A percentile compares a stretch with the other conserved stretches of the same genome.
Evolutionary conservation across 2,888 invertebrate species (phyloP).

Genomic region (Tiliacea aurago): DNA sequence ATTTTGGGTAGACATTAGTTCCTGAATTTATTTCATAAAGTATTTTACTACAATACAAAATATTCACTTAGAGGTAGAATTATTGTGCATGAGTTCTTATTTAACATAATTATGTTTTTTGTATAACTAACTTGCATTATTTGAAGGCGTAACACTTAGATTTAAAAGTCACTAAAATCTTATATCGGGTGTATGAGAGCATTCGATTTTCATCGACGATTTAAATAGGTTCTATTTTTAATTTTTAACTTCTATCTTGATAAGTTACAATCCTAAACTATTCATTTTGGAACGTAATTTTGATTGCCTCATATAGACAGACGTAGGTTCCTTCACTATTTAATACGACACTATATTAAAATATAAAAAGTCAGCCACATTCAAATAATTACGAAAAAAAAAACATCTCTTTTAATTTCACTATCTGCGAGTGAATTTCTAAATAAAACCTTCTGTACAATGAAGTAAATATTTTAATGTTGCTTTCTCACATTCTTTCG

Average conservation of each 20-base stretch:
- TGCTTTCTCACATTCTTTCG: slow-evolving; percentile 60
- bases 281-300: neutral
- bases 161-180: no score
- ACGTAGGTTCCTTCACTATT: neutral
- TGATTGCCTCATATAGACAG: neutral
- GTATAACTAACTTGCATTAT: no score
- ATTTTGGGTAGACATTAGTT: no score
- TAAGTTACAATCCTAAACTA: neutral
- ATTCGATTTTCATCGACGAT: neutral
- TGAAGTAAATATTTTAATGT: slow-evolving; percentile 68
- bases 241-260: neutral
- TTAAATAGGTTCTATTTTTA: neutral
- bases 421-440: slow-evolving; percentile 50
- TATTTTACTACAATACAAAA: no score
- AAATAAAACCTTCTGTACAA: slow-evolving; percentile 58
- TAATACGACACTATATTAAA: slow-evolving; percentile 10
- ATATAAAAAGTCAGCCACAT: slow-evolving; percentile 1
- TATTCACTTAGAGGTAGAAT: no score
- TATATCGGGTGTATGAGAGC: neutral
- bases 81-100: no score
- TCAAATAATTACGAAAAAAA: slow-evolving; percentile 32
- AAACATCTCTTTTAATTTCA: slow-evolving; percentile 37
- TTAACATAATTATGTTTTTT: no score
- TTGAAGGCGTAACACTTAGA: no score
- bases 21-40: no score